phyloP scores from a whole-genome alignment of 2,797 vertebrate genomes.

The Emys orbicularis region DNA sequence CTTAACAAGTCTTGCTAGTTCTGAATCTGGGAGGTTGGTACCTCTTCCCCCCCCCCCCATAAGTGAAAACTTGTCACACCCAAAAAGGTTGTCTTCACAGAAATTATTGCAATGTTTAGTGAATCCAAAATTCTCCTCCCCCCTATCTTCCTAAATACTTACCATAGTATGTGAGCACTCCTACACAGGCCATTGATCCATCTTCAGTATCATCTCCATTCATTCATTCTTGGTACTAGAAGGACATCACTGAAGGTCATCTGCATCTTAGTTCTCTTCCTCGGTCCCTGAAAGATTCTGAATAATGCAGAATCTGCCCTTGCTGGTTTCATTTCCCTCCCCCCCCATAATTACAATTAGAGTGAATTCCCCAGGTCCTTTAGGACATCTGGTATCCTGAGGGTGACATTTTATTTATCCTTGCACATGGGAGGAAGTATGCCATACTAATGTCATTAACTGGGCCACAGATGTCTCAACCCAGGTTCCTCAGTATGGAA shows the following conservation, averaged over 20 bases:
- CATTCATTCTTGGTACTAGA: not conserved
- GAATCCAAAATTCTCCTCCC: not conserved
- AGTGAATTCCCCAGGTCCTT: slow-evolving; percentile 21
- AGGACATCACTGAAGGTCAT: not conserved
- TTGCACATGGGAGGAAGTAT: slow-evolving; percentile 28
- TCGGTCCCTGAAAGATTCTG: not conserved
- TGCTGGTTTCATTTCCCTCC: not conserved
- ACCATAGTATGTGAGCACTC: not conserved
- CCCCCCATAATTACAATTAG: not conserved
- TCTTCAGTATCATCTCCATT: not conserved
- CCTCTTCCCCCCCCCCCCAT: not conserved
- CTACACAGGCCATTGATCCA: not conserved
- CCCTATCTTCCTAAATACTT: not conserved
- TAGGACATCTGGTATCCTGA: slow-evolving; percentile 7
- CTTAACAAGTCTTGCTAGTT: not conserved
- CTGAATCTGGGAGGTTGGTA: not conserved
- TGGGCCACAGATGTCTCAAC: slow-evolving; percentile 40
- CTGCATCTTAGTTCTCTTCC: not conserved
- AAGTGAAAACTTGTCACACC: not conserved
- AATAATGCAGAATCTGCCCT: not conserved
- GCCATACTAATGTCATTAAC: slow-evolving; percentile 37
- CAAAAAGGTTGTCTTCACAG: not conserved
- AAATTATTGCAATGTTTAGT: not conserved
- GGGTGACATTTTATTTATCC: slow-evolving; percentile 25
- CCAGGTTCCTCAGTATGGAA: not conserved